phyloP scores from a whole-genome alignment of 2,888 invertebrate species.

The Coelogynopora nodosa region DNA sequence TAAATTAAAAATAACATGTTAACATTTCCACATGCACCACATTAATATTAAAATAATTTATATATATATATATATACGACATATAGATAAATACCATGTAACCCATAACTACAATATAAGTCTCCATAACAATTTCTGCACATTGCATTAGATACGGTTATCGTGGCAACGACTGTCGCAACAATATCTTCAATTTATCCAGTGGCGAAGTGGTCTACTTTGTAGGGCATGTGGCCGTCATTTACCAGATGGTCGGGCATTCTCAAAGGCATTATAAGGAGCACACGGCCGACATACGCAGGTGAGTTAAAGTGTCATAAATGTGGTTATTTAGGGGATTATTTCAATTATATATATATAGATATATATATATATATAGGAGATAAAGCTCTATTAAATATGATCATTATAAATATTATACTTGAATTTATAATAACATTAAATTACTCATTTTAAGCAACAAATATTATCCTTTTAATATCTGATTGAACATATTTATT shows the following conservation, averaged over 20 bases:
- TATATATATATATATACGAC: too few relatives aligned
- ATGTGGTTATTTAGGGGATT: too few relatives aligned
- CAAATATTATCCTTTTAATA: not conserved
- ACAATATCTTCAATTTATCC: constrained; percentile 53
- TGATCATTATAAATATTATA: not conserved
- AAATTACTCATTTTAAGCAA: not conserved
- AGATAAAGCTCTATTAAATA: not conserved
- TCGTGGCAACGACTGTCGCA: constrained; percentile 56
- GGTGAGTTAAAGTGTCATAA: constrained; percentile 49
- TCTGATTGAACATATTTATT: not conserved
- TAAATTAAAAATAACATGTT: too few relatives aligned
- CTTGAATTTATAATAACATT: constrained; percentile 29
- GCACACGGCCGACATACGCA: constrained; percentile 56
- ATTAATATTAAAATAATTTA: too few relatives aligned
- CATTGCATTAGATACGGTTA: constrained; percentile 59
- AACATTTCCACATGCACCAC: too few relatives aligned
- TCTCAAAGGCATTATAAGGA: constrained; percentile 57
- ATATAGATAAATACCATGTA: too few relatives aligned
- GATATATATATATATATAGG: not conserved
- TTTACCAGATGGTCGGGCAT: constrained; percentile 52
- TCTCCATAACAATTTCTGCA: too few relatives aligned
- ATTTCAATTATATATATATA: too few relatives aligned
- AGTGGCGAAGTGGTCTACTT: constrained; percentile 56
- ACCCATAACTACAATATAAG: too few relatives aligned
- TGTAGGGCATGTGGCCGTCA: constrained; percentile 54